Evolutionary conservation across 92 coral and sea anemone species (phyloP), one percentile per base, ranked within the genome.

Genomic region (Zoanthus solanderi): DNA sequence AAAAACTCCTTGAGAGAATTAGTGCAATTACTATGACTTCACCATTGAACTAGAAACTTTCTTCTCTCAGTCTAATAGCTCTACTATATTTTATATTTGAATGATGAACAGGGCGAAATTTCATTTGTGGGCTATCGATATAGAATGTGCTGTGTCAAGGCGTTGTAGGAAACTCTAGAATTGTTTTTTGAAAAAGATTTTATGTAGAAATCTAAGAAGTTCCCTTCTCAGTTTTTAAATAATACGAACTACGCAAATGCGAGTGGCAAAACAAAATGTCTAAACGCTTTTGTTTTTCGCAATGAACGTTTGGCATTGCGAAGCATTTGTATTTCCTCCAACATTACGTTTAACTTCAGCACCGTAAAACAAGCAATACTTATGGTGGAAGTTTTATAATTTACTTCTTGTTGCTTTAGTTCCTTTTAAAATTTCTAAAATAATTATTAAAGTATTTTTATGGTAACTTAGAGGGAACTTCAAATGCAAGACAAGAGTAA

Each of bases 301-400:
- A 11, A 34, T 29, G 12, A 10, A 46, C 74, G 58, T 68, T 46
- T 44, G 9, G n/a, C 28, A 42, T 81, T 50, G 23, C 63, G 58
- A 81, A 42, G 44, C 14, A 52, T 30, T 58, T 46, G 29, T 46
- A 79, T 47, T 6, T 46, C 34, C 71, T 29, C 74, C 85, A 30
- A 81, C 42, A 16, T 45, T 30, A n/a, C 61, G 85, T 81, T 81
- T 81, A 66, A 75, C 65, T 46, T 37, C 42, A 37, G 42, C 42
- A 66, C 47, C 63, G 13, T 10, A 81, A 47, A 66, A 48, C 16
- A 42, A 57, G 48, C 58, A 80, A 80, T 81, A 81, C 74, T 11
- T 17, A 68, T 37, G 69, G 85, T 74, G 85, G 85, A 81, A 81
- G 85, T 67, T 44, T 65, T 28, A 67, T 16, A 81, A 81, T 63